A percentile compares a stretch with the other conserved stretches of the same genome.
Evolutionary conservation across 1,140 invertebrate genomes (phyloP).

Genomic region (Solenopsis fugax): DNA sequence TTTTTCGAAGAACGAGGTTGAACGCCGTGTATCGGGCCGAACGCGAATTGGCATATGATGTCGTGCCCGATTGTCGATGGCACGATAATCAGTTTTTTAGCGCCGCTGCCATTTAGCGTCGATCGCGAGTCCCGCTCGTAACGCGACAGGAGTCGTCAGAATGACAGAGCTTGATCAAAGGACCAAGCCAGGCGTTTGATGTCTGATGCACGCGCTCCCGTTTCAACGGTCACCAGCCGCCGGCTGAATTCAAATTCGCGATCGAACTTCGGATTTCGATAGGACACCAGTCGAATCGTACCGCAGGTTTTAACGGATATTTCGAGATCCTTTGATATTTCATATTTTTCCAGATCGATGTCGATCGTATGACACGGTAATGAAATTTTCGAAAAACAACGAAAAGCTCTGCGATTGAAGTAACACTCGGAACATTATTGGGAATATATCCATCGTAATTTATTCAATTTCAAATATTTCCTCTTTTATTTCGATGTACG

Average conservation of each 20-base stretch:
- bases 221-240: constrained; percentile 74
- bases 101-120: constrained; percentile 54
- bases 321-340: constrained; percentile 65
- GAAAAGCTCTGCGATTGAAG: constrained; percentile 55
- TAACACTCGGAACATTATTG: constrained; percentile 32
- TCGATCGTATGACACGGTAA: constrained; percentile 39
- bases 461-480: constrained; percentile 30
- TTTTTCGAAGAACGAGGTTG: constrained; percentile 39
- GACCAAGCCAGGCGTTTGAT: constrained; percentile 80
- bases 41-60: constrained; percentile 21
- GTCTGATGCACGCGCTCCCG: constrained; percentile 79
- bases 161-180: constrained; percentile 83
- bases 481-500: constrained; percentile 7
- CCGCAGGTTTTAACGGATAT: constrained; percentile 64
- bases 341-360: constrained; percentile 61
- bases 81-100: constrained; percentile 78
- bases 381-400: constrained; percentile 63
- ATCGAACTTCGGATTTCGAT: constrained; percentile 74
- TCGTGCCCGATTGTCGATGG: constrained; percentile 70
- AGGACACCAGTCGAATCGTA: constrained; percentile 54
- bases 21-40: background rate
- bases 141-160: constrained; percentile 81
- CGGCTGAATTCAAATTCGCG: constrained; percentile 74
- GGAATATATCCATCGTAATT: constrained; percentile 37
- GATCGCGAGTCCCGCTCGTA: constrained; percentile 65